These are phyloP conservation scores for Mayetiola destructor DNA, from an alignment of 2,888 invertebrate genomes.

Conservation along the genomic window DNA sequence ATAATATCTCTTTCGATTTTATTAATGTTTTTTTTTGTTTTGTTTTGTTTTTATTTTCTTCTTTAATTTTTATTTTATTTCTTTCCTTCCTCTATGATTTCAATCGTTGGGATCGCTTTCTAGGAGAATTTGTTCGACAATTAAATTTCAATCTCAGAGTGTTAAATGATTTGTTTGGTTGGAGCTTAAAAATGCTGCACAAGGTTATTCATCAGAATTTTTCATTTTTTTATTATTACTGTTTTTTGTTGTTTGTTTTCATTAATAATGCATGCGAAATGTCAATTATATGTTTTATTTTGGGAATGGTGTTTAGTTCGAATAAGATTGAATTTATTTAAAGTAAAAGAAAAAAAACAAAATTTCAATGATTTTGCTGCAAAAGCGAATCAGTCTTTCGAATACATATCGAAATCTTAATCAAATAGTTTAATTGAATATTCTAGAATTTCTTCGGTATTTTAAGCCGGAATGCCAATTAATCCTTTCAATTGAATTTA, in stretches of 20 bases:
- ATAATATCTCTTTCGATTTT: not conserved
- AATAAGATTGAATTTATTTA: too few relatives aligned
- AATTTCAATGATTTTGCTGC: too few relatives aligned
- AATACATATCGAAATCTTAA: too few relatives aligned
- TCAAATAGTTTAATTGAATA: too few relatives aligned
- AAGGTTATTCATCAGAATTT: slow-evolving; percentile 6
- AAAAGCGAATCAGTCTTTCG: too few relatives aligned
- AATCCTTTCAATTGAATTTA: too few relatives aligned
- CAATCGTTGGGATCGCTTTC: not conserved
- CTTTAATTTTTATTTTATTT: not conserved
- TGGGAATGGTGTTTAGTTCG: too few relatives aligned
- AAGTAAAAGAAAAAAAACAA: not conserved
- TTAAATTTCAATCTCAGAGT: slow-evolving; percentile 3
- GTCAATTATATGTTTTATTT: too few relatives aligned
- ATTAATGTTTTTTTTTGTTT: not conserved
- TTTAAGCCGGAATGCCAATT: too few relatives aligned
- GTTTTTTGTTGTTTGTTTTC: not conserved
- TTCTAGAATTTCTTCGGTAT: too few relatives aligned
- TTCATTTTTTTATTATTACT: not conserved
- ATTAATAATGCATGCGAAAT: too few relatives aligned
- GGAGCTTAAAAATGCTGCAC: not conserved
- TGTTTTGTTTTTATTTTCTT: not conserved
- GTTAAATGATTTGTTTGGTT: not conserved
- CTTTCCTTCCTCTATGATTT: not conserved
- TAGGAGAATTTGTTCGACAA: not conserved